Base-by-base conservation (phyloP, 2,113 vertebrate species). In the Megaptera novaeangliae region DNA sequence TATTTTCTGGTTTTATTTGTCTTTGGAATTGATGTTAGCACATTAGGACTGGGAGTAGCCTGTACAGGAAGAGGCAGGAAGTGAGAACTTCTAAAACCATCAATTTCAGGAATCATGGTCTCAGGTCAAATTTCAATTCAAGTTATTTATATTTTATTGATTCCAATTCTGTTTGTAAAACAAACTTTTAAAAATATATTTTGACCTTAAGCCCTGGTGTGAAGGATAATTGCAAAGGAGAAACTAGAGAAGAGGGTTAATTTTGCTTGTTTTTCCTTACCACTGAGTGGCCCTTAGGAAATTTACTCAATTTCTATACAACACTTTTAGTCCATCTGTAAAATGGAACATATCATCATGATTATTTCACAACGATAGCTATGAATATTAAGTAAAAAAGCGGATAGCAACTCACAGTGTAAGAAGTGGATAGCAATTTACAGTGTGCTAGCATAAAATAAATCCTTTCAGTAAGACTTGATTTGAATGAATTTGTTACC, bases 31-130 rank as follows among this genome's bases (percentile, higher is more conserved):
- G 12, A 71, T 81, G 75, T 92, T 29, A 88, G 15, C 72, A n/a
- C 8, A 0, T 11, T 25, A 7, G 8, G 2, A 8, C 36, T 13
- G 0, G 41, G 15, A 78, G 55, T 29, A 27, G 1, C 29, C 31
- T 36, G 7, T 63, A 49, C 9, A 66, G 13, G 9, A 52, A 74
- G 17, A 71, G n/a, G 1, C 2, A 34, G 36, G 25, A 74, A 41
- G 10, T 52, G 2, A 59, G 21, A 23, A 49, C 10, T 49, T 78
- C 39, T 23, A 36, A 59, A 93, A 91, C 25, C 25, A 29, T 61
- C 6, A 55, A 31, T 69, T 63, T 91, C 36, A 52, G 39, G 31
- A 44, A 72, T 49, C 6, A 87, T 39, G 6, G 5, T 91, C 59
- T 88, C n/a, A 69, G 6, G 13, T 44, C 12, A 74, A 84, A 77